Evolutionary conservation across 2,888 invertebrate species (phyloP), one percentile per base, ranked within the genome.

Genomic region (Tridacna gigas): DNA sequence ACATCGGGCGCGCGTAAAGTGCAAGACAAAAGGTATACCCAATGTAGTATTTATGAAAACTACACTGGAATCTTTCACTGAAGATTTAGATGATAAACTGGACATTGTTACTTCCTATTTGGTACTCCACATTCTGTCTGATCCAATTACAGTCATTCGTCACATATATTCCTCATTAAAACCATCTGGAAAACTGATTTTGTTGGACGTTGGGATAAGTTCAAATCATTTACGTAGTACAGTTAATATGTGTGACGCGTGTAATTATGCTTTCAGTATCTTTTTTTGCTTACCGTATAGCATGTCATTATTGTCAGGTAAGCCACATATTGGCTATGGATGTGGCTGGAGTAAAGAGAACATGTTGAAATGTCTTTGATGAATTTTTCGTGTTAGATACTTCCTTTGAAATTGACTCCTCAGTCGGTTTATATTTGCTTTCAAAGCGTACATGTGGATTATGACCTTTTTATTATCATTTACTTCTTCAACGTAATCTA

Each of bases 311-410:
- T n/a, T n/a, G n/a, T 71, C 76, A 0, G 25, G 74, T n/a, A 51
- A 47, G 13, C 77, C 83, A 3, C 67, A 45, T 65, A 56, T 83
- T 61, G 88, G 88, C 15, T 82, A 88, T 47, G 86, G 86, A 5
- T 67, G 75, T 15, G 75, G 83, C n/a, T 88, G 86, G 88, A 82
- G 83, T 0, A n/a, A 15, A 15, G 88, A 86, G 69, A 80, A 86
- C 47, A 79, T 79, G 20, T n/a, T 56, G 56, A 18, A 56, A 56
- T 37, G 37, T 37, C 37, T 37, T n/a, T 37, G 37, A 37, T 37
- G 3, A 37, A 37, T 37, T 4, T 37, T 37, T 37, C 7, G 37
- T 37, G 37, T 37, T 37, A 37, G 37, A 7, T 37, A 37, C 37
- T 4, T 37, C 37, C 37, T 37, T 37, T 37, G 7, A 37, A 37